A percentile compares a stretch with the other conserved stretches of the same genome.
Evolutionary conservation across 2,888 invertebrate species (phyloP).

Genomic region (Holacanthella duospinosa): DNA sequence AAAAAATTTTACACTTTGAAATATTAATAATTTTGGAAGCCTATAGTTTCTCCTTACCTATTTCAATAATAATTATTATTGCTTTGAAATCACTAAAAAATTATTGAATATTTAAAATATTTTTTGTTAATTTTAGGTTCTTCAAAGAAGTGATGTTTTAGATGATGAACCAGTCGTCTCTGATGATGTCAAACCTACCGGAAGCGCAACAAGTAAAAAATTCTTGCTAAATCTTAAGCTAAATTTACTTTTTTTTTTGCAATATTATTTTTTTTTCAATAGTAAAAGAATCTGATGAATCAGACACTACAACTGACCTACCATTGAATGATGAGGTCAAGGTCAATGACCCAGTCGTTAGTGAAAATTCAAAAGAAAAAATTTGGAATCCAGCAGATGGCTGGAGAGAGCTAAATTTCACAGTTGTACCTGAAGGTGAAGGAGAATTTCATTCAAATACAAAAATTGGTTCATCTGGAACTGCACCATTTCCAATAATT

Average conservation of each 20-base stretch:
- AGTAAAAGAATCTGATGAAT: too few relatives aligned
- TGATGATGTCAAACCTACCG: too few relatives aligned
- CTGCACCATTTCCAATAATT: background rate
- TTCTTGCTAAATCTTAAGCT: too few relatives aligned
- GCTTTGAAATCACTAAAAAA: background rate
- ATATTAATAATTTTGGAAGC: background rate
- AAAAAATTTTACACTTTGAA: background rate
- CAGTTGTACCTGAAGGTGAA: background rate
- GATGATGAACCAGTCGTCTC: background rate
- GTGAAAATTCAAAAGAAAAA: background rate
- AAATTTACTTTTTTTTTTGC: too few relatives aligned
- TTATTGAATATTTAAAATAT: background rate
- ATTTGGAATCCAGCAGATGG: slow-evolving; percentile 4
- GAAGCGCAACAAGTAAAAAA: too few relatives aligned
- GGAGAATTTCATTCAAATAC: background rate
- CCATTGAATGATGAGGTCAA: too few relatives aligned
- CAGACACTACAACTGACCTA: too few relatives aligned
- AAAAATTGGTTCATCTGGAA: background rate
- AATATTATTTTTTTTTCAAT: too few relatives aligned
- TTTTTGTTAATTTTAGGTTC: background rate
- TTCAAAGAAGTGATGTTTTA: slow-evolving; percentile 6
- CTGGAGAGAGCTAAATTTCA: slow-evolving; percentile 6
- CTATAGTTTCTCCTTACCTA: too few relatives aligned
- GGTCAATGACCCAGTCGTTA: background rate
- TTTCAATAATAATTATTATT: too few relatives aligned